Evolutionary conservation across 2,797 vertebrate species (phyloP).

Genomic region (Anabacerthia variegaticeps): DNA sequence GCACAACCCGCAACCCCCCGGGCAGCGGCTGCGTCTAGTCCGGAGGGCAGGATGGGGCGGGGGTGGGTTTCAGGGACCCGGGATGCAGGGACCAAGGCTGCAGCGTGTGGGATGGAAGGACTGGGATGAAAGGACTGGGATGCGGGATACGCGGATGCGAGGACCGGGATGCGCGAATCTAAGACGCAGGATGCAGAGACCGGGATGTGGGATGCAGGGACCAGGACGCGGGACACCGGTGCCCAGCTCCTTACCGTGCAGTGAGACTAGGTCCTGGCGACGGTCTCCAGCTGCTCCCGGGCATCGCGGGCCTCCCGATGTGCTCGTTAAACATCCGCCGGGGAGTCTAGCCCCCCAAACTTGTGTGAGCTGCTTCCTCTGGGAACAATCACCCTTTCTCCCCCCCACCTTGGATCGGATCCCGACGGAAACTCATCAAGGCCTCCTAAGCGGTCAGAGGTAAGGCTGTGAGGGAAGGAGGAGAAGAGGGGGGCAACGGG

Average conservation of each 20-base stretch:
- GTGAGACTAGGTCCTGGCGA: neutral
- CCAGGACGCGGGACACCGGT: neutral
- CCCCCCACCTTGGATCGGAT: conserved; percentile 60
- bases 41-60: neutral
- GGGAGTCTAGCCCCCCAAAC: conserved; percentile 62
- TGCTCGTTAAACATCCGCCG: conserved; percentile 64
- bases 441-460: conserved; percentile 49
- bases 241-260: conserved; percentile 45
- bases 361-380: conserved; percentile 46
- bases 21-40: neutral
- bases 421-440: conserved; percentile 66
- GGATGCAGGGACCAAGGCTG: neutral
- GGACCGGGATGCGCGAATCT: neutral
- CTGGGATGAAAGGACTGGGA: neutral
- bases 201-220: neutral
- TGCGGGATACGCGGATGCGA: neutral
- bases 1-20: neutral
- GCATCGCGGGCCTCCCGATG: conserved; percentile 44
- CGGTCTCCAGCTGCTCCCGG: conserved; percentile 41
- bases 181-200: neutral
- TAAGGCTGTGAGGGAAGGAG: conserved; percentile 38
- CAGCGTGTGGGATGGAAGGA: neutral
- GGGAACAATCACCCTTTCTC: conserved; percentile 26
- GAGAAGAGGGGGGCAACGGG: neutral
- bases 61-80: neutral